A percentile compares a stretch with the other conserved stretches of the same genome.
These are phyloP conservation scores for Nesoenas mayeri DNA, from an alignment of 2,113 vertebrate species.

Conservation along the genomic window DNA sequence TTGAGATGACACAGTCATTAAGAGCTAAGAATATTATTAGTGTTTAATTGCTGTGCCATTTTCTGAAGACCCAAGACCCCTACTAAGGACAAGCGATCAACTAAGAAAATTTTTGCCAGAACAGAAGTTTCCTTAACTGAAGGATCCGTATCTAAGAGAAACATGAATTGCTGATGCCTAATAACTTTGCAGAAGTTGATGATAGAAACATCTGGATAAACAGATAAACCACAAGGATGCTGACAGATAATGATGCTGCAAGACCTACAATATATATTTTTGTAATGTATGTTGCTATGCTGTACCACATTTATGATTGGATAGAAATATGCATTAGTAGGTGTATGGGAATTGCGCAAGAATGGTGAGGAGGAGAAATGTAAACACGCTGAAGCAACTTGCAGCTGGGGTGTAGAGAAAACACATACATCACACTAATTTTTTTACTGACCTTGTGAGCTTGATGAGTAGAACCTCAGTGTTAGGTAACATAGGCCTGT, in stretches of 20 bases:
- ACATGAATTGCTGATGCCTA: background rate
- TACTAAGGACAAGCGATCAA: background rate
- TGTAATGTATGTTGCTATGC: background rate
- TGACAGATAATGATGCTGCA: background rate
- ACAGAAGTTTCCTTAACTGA: background rate
- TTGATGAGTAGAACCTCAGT: too few species aligned
- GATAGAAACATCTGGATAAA: background rate
- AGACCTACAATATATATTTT: background rate
- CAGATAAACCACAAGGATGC: background rate
- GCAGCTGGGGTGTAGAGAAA: too few species aligned
- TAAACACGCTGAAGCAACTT: too few species aligned
- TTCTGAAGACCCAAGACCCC: background rate
- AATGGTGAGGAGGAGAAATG: too few species aligned
- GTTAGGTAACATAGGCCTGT: too few species aligned
- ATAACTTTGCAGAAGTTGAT: background rate
- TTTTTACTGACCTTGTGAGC: too few species aligned
- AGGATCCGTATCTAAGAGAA: conserved; percentile 1
- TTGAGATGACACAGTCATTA: background rate
- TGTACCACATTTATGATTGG: background rate
- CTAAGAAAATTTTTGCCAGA: background rate
- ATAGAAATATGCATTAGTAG: background rate
- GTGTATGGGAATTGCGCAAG: background rate
- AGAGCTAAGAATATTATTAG: background rate
- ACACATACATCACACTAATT: too few species aligned
- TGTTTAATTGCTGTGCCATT: background rate